These are phyloP conservation scores for Gryllus longicercus DNA, from an alignment of 2,888 invertebrate species.

Conservation along the genomic window DNA sequence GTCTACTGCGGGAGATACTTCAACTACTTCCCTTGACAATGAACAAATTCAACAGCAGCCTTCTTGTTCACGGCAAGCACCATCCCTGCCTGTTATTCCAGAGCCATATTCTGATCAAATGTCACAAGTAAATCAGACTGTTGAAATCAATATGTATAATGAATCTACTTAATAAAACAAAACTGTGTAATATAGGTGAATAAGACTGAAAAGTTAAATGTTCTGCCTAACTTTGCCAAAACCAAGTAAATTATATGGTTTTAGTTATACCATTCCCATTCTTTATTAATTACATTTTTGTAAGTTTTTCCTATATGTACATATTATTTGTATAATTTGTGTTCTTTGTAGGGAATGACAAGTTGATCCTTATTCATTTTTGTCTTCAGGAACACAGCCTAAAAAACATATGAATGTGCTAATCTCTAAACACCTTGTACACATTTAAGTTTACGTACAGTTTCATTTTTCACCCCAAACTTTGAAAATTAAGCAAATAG, in stretches of 20 bases:
- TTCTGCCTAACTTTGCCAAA: background rate
- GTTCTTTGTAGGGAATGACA: too few species aligned
- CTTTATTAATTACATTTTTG: constrained; percentile 18
- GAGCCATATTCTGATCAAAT: constrained; percentile 31
- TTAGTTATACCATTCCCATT: background rate
- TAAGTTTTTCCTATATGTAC: background rate
- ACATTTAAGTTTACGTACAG: too few species aligned
- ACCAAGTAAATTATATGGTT: background rate
- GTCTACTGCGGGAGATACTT: background rate
- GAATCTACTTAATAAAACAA: constrained; percentile 24
- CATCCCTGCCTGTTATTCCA: constrained; percentile 34
- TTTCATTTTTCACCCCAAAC: too few species aligned
- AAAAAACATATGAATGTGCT: too few species aligned
- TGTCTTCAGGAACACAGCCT: too few species aligned
- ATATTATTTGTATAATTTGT: background rate
- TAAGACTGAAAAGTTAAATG: background rate
- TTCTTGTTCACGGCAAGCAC: constrained; percentile 26
- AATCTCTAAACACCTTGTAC: too few species aligned
- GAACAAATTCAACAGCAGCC: background rate
- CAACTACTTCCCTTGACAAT: background rate
- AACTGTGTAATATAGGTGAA: background rate
- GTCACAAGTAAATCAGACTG: background rate
- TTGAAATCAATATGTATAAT: constrained; percentile 26
- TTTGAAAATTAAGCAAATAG: too few species aligned
- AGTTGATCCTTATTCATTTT: too few species aligned